Evolutionary conservation across 2,113 vertebrate species (phyloP).

Genomic region (Neodon shergylaensis): DNA sequence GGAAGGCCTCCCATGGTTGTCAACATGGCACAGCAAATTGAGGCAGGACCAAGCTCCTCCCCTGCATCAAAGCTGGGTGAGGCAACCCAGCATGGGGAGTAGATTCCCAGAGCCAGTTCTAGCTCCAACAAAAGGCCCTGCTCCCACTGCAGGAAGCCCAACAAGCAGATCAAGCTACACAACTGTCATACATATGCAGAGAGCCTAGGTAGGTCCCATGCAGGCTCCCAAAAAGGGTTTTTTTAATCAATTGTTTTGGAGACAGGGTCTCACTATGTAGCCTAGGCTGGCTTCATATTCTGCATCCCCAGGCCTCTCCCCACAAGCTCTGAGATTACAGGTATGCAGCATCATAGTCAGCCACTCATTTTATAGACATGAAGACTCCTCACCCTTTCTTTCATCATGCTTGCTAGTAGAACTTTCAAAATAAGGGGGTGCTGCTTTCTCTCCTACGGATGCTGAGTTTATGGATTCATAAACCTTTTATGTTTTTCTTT

Average conservation of each 20-base stretch:
- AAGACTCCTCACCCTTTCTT: background rate
- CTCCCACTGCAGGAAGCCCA: no score
- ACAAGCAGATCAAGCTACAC: no score
- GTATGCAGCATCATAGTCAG: no score
- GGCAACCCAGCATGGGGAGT: no score
- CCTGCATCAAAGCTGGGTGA: no score
- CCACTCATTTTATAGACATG: background rate
- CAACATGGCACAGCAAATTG: no score
- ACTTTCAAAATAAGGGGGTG: background rate
- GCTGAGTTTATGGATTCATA: background rate
- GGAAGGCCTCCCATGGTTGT: no score
- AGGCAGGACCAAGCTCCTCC: no score
- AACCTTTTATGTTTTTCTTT: background rate
- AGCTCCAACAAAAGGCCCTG: no score
- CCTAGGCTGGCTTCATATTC: background rate
- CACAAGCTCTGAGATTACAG: background rate
- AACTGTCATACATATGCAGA: background rate
- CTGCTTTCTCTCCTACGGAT: background rate
- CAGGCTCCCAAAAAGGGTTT: background rate
- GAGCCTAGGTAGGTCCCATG: no score
- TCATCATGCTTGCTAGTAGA: background rate
- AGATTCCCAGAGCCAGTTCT: no score
- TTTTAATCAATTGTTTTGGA: background rate
- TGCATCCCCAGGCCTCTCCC: background rate
- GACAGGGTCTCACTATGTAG: background rate